Base-by-base conservation (phyloP, 2,113 vertebrate genomes). In the Xenopus borealis region DNA sequence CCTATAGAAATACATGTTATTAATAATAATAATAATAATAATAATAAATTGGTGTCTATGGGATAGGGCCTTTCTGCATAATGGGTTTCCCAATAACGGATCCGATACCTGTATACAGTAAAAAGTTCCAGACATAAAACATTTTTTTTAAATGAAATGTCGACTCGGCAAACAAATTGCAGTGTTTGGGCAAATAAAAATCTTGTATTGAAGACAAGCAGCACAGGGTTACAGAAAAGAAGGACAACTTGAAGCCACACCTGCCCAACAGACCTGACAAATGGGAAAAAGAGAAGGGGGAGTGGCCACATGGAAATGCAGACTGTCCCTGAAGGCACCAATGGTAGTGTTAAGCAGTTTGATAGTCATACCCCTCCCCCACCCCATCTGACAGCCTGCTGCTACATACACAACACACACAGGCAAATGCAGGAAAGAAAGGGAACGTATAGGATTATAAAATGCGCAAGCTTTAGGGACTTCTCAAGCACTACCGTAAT, bases 311-410 rank as follows among this genome's bases (percentile, higher is more conserved):
- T 45, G 45, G 23, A 50, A 19, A 66, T 19, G 44, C 33, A 71
- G 68, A 64, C 30, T 30, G 53, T 57, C 74, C 66, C 52, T 62
- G 27, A 72, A 78, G 70, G 57, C 62, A 47, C 68, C 46, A 16
- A 30, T 14, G 46, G 18, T 62, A 40, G 9, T 61, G 64, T 78
- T 45, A 78, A 65, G 69, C 64, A 72, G 18, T 55, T 72, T 20
- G 23, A 23, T 52, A 69, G 46, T 58, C 73, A 23, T 76, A 82
- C 80, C 81, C 80, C 80, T 80, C 81, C 83, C 85, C 80, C 81
- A 82, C 85, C 79, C 79, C 81, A 80, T 82, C 79, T 80, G 81
- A 83, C 82, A 75, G 68, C 66, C 67, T 62, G 47, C 45, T 69
- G 57, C 57, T 75, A 58, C 58, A 55, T 69, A 63, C 59, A 40